Evolutionary conservation across 23 tunicate genomes (phyloP).

Genomic region (Styela plicata): DNA sequence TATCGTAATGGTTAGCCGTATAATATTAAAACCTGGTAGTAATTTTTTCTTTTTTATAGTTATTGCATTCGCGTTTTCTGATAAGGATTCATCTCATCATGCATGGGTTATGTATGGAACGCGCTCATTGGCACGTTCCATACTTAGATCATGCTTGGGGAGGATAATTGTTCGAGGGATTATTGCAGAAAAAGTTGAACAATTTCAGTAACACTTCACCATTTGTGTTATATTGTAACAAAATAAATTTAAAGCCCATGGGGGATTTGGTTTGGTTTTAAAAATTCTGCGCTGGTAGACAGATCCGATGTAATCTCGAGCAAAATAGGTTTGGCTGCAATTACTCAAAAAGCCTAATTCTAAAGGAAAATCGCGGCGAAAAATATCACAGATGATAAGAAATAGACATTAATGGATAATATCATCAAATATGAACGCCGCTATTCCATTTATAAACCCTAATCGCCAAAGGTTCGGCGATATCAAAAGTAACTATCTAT

Average conservation of each 20-base stretch:
- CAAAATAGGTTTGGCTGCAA: not conserved
- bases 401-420: not conserved
- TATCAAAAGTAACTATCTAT: not conserved
- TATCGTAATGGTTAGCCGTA: not conserved
- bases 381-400: not conserved
- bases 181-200: too few relatives aligned
- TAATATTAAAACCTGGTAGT: too few relatives aligned
- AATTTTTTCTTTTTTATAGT: too few relatives aligned
- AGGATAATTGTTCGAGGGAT: too few relatives aligned
- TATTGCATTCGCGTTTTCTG: too few relatives aligned
- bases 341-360: not conserved
- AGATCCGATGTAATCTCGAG: not conserved
- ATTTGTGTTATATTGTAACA: too few relatives aligned
- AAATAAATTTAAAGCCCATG: not conserved
- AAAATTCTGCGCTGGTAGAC: not conserved
- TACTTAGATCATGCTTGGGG: too few relatives aligned
- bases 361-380: not conserved
- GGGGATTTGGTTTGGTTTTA: not conserved
- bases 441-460: not conserved
- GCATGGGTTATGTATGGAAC: too few relatives aligned
- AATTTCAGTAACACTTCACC: too few relatives aligned
- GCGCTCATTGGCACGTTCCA: too few relatives aligned
- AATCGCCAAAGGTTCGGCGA: not conserved
- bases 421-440: not conserved
- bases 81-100: too few relatives aligned